phyloP scores from a whole-genome alignment of 2,113 vertebrate species.

The Ploceus nigricollis region DNA sequence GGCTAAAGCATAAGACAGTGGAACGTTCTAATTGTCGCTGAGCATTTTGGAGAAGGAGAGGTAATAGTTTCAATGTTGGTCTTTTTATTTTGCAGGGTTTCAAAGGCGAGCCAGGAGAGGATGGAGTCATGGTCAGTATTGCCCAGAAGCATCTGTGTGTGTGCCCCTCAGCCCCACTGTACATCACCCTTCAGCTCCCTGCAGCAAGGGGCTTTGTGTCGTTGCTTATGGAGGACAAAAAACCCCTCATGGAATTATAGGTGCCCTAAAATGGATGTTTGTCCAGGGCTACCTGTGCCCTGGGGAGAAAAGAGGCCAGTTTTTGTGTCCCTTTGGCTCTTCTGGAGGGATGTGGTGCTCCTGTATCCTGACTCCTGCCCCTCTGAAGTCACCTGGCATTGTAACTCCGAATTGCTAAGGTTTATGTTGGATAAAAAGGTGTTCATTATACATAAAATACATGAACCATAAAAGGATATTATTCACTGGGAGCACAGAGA shows the following conservation, averaged over 20 bases:
- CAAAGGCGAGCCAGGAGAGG: constrained; percentile 80
- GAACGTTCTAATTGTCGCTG: background rate
- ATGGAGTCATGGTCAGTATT: constrained; percentile 78
- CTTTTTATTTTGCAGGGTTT: constrained; percentile 56
- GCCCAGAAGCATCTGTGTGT: background rate
- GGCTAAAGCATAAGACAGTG: background rate
- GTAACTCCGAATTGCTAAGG: background rate
- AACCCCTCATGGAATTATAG: fast-evolving
- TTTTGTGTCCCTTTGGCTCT: background rate
- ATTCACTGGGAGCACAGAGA: background rate
- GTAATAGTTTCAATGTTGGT: background rate
- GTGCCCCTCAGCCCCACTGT: background rate
- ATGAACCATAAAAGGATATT: background rate
- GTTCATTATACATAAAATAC: background rate
- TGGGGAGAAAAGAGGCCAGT: background rate
- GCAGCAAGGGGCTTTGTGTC: background rate
- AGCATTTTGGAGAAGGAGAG: background rate
- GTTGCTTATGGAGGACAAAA: background rate
- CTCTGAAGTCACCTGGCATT: background rate
- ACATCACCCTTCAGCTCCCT: background rate
- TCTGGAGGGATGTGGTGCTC: background rate
- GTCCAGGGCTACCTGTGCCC: background rate
- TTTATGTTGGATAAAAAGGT: background rate
- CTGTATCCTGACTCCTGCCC: background rate
- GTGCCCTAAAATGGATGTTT: background rate